phyloP scores from a whole-genome alignment of 1,140 invertebrate species.

The Orchesella cincta region DNA sequence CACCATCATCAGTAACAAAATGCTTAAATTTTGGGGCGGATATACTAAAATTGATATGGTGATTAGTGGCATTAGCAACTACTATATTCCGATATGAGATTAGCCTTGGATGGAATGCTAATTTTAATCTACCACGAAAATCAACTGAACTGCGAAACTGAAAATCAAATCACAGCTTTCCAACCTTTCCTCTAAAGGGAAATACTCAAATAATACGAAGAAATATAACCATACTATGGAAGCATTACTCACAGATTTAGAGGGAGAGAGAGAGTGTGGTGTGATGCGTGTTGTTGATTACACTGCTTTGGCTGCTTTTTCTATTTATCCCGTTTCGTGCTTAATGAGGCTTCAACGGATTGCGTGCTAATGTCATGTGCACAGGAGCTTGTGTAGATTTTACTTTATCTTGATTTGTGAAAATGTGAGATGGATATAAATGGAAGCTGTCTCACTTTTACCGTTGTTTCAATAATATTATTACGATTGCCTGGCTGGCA shows the following conservation, averaged over 20 bases:
- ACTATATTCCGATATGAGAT: background rate
- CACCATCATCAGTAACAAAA: background rate
- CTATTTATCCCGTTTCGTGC: constrained; percentile 20
- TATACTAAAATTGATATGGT: constrained; percentile 1
- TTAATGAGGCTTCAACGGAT: constrained; percentile 27
- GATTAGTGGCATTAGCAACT: constrained; percentile 7
- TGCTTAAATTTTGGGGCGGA: background rate
- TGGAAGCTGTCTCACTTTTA: constrained; percentile 9
- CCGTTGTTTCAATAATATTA: constrained; percentile 1
- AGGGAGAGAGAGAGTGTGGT: too few relatives aligned
- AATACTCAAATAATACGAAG: too few relatives aligned
- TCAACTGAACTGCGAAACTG: constrained; percentile 2
- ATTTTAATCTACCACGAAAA: constrained; percentile 18
- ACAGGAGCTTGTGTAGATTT: background rate
- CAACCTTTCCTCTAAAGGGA: too few relatives aligned
- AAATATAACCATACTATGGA: too few relatives aligned
- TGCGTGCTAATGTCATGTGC: constrained; percentile 26
- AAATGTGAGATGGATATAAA: background rate
- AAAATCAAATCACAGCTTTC: constrained; percentile 12
- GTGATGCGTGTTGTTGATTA: constrained; percentile 14
- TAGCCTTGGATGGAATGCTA: background rate
- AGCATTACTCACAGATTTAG: too few relatives aligned
- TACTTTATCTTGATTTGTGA: constrained; percentile 22
- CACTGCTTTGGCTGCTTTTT: constrained; percentile 2
- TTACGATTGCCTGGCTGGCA: background rate